phyloP scores from a whole-genome alignment of 2,888 invertebrate genomes.

The Athrips mouffetella region DNA sequence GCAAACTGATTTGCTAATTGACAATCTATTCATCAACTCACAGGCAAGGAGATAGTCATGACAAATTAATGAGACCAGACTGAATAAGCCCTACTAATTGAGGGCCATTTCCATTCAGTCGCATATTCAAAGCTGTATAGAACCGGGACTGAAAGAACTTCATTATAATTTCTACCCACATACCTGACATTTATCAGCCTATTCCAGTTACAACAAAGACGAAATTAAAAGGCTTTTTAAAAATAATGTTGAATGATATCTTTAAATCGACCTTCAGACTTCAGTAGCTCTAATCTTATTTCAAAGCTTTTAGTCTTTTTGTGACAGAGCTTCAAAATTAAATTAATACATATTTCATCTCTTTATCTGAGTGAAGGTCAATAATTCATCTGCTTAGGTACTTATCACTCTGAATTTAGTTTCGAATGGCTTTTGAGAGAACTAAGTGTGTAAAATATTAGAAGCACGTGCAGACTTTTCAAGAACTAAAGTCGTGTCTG shows the following conservation, averaged over 20 bases:
- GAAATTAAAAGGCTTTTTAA: neutral
- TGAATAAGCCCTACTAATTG: conserved; percentile 34
- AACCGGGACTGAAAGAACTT: conserved; percentile 37
- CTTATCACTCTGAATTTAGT: no score
- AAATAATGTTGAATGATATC: neutral
- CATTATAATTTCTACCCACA: conserved; percentile 45
- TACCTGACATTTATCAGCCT: conserved; percentile 39
- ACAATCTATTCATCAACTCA: no score
- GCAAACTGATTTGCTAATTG: no score
- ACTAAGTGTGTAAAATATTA: no score
- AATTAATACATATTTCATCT: neutral
- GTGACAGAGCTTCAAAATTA: neutral
- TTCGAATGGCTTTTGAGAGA: no score
- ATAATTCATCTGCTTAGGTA: neutral
- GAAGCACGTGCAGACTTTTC: no score
- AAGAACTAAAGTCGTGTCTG: no score
- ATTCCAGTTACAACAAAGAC: neutral
- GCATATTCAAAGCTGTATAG: conserved; percentile 38
- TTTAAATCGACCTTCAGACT: neutral
- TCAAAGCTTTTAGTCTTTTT: neutral
- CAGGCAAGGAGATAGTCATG: neutral
- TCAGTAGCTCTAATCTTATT: neutral
- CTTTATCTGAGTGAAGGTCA: neutral
- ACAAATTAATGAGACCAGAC: conserved; percentile 7
- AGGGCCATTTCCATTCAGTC: conserved; percentile 37